Evolutionary conservation across 2,113 vertebrate genomes (phyloP), one percentile per base, ranked within the genome.

Genomic region (Hippocampus abdominalis): DNA sequence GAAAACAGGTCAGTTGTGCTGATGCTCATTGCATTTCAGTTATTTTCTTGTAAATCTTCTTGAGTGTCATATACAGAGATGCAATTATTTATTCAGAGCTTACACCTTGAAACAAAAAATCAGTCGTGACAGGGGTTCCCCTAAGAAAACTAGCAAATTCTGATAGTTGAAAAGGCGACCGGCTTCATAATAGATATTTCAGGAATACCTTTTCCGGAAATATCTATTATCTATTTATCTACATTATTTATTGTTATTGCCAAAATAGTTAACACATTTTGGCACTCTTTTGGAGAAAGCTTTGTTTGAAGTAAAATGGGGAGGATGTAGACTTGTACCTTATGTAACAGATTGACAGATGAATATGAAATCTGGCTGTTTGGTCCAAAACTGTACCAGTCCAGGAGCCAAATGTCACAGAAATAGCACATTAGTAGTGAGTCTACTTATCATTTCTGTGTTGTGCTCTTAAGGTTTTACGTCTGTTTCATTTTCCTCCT

Each of bases 1-100:
- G 97, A 99, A 75, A 98, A 94, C 93, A 91, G 97, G 97, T 96
- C 85, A 89, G 83, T 77, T 20, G 20, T 13, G 56, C 48, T 61
- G 12, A 69, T 15, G 11, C 46, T 4, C 2, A 27, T 6, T 62
- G 2, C 39, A 48, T 40, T 4, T 51, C 16, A 8, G 16, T 60
- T 20, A 0, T 57, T 20, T 4, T 57, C n/a, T 25, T 56, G n/a
- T 56, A 13, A 3, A 10, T 56, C 11, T 56, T 56, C 25, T 20
- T 18, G 5, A 49, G 18, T 49, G 48, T 49, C 18, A 16, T 49
- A 49, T 49, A 12, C 11, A 53, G 23, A n/a, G 21, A 21, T 53
- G 7, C 51, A 53, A 53, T n/a, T 21, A 53, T 53, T 53, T 53
- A n/a, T 53, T 53, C 21, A 53, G 51, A 53, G 51, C 5, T 20